phyloP scores from a whole-genome alignment of 2,797 vertebrate genomes.

The Neosilurus mollespiculum region DNA sequence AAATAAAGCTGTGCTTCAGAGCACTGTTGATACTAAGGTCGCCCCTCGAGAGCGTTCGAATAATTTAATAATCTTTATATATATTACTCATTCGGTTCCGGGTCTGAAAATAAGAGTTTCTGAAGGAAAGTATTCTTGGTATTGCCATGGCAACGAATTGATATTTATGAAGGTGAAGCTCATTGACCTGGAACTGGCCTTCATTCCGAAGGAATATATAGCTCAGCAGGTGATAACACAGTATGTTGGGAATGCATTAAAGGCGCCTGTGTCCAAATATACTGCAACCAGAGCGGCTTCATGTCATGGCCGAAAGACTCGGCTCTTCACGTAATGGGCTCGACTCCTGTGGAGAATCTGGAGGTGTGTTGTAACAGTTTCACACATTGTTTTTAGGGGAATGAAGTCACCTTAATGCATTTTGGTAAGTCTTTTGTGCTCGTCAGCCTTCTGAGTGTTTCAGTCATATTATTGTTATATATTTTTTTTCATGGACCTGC shows the following conservation, averaged over 20 bases:
- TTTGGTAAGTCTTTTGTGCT: conserved; percentile 19
- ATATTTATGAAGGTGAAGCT: conserved; percentile 17
- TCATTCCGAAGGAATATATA: conserved; percentile 35
- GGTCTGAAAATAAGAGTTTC: conserved; percentile 10
- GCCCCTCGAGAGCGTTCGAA: conserved; percentile 19
- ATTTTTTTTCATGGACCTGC: neutral
- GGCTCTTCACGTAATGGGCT: conserved; percentile 29
- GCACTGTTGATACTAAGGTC: neutral
- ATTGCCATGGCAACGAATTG: neutral
- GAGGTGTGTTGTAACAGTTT: conserved; percentile 37
- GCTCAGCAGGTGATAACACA: conserved; percentile 20
- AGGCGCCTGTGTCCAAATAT: conserved; percentile 34
- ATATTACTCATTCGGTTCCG: conserved; percentile 1
- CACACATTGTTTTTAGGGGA: conserved; percentile 33
- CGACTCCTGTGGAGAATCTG: conserved; percentile 42
- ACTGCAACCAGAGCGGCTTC: conserved; percentile 34
- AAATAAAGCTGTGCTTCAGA: conserved; percentile 23
- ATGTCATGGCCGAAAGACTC: conserved; percentile 20
- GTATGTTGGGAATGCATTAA: conserved; percentile 29
- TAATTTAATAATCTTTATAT: conserved; percentile 21
- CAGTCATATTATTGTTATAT: neutral
- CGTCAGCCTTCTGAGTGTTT: neutral
- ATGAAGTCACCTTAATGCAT: conserved; percentile 4
- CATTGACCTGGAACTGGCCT: conserved; percentile 19
- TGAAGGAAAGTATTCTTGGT: neutral